Percentiles rank a stretch among this genome's conserved stretches.
Evolutionary conservation across 2,797 vertebrate species (phyloP).

Genomic region (Rhynchotus rufescens): DNA sequence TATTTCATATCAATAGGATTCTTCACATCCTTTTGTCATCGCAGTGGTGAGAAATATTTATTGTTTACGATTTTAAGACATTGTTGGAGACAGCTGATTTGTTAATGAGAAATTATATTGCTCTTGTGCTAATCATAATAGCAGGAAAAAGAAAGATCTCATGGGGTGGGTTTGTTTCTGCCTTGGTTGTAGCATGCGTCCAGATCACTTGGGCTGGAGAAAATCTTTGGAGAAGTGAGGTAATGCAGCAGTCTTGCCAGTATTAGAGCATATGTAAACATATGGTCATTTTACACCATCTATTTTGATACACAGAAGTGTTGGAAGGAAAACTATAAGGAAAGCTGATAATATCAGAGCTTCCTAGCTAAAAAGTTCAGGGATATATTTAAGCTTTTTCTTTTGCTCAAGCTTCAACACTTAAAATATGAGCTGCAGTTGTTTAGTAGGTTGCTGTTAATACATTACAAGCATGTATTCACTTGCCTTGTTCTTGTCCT

Average conservation of each 20-base stretch:
- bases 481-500: not conserved
- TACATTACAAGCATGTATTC: not conserved
- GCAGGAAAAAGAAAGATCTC: not conserved
- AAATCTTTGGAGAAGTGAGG: not conserved
- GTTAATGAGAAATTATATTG: not conserved
- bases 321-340: not conserved
- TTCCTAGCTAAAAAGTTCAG: not conserved
- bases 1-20: not conserved
- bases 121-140: not conserved
- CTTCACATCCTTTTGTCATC: not conserved
- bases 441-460: not conserved
- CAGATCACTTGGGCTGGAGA: not conserved
- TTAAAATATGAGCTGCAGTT: not conserved
- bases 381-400: not conserved
- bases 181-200: not conserved
- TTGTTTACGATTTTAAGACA: not conserved
- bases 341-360: not conserved
- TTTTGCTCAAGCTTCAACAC: not conserved
- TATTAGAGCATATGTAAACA: rapidly evolving
- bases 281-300: not conserved
- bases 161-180: not conserved
- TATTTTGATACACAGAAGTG: not conserved
- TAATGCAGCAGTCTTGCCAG: not conserved
- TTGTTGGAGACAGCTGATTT: not conserved
- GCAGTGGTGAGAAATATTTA: not conserved